Conservation (phyloP, 2,113 vertebrate species). For the Uropsilus gracilis region DNA sequence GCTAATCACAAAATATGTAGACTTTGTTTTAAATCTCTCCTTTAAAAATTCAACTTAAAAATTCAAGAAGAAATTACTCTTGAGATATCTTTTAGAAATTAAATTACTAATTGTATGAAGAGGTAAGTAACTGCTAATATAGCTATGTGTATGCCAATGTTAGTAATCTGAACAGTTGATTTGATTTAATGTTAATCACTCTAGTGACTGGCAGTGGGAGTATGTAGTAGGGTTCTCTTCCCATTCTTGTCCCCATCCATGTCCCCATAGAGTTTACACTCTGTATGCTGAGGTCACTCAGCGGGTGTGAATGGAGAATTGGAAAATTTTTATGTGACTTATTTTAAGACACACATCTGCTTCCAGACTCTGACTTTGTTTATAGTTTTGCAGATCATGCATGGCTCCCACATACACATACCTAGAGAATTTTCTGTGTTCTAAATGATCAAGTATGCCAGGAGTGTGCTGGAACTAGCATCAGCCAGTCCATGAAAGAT, state of each 20-base stretch:
- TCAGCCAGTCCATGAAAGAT: background rate
- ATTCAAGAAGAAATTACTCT: background rate
- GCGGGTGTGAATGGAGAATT: background rate
- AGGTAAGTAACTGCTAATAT: background rate
- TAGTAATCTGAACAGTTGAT: background rate
- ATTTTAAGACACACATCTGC: background rate
- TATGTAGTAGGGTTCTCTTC: fast-evolving
- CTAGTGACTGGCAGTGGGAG: too few species aligned
- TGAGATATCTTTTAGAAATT: background rate
- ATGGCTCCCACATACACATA: background rate
- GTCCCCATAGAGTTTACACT: background rate
- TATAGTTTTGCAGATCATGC: background rate
- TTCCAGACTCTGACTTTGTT: background rate
- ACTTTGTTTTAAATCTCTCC: background rate
- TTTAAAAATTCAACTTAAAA: constrained; percentile 7
- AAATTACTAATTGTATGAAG: background rate
- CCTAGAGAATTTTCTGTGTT: background rate
- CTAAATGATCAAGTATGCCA: background rate
- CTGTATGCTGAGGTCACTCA: background rate
- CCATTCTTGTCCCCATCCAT: background rate
- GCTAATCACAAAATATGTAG: background rate
- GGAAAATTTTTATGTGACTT: background rate
- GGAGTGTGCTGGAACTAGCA: fast-evolving
- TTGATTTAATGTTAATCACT: background rate
- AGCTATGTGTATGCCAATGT: background rate